Conservation (phyloP, 2,888 invertebrate species). For the Lasioglossum morio region DNA sequence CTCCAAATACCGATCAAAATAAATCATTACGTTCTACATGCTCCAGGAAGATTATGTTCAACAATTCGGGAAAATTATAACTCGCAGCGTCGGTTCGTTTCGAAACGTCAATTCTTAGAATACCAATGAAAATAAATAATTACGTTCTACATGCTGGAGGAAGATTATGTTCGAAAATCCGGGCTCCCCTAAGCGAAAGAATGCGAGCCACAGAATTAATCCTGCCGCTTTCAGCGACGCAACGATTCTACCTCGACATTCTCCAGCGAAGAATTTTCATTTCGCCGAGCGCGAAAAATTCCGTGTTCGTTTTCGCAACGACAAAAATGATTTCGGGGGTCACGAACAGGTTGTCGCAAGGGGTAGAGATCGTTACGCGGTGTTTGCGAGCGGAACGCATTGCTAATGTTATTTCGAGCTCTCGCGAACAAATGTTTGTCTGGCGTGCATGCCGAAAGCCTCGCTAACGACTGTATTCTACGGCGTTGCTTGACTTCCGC, state of each 20-base stretch:
- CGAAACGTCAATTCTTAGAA: too few relatives aligned
- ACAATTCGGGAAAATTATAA: neutral
- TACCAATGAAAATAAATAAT: too few relatives aligned
- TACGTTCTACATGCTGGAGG: neutral
- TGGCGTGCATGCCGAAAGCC: neutral
- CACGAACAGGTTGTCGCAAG: neutral
- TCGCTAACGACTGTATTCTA: neutral
- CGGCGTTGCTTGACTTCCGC: neutral
- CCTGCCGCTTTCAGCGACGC: neutral
- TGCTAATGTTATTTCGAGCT: neutral
- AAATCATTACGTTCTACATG: neutral
- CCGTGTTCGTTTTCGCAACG: neutral
- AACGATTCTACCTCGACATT: neutral
- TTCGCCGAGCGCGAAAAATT: neutral
- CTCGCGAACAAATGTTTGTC: neutral
- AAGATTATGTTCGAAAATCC: neutral
- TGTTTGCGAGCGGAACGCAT: neutral
- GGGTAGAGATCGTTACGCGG: neutral
- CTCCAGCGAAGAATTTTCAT: neutral
- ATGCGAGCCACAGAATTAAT: neutral
- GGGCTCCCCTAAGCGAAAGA: neutral
- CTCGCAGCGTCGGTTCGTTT: too few relatives aligned
- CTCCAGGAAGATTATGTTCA: neutral
- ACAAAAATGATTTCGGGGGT: neutral
- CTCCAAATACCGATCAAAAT: too few relatives aligned